phyloP scores from a whole-genome alignment of 2,888 invertebrate species.

The Nemapogon koenigi region DNA sequence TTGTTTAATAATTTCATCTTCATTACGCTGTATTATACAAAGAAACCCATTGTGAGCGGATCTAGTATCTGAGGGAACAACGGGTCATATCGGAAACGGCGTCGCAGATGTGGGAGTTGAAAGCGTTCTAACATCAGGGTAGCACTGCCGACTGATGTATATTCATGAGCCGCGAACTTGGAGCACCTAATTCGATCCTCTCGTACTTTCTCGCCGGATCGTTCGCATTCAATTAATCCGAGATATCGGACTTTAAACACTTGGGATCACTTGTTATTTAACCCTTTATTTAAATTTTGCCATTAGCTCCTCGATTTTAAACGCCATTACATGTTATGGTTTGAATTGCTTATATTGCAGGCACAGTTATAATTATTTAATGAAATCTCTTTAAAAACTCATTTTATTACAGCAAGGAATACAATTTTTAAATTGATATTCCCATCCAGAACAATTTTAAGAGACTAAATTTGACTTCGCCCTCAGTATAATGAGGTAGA shows the following conservation, averaged over 20 bases:
- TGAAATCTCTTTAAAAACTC: no score
- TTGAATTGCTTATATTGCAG: no score
- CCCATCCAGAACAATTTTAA: no score
- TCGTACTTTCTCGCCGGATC: slow-evolving; percentile 29
- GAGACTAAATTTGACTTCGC: no score
- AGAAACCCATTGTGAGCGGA: no score
- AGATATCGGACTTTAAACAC: slow-evolving; percentile 27
- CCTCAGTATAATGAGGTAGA: slow-evolving; percentile 4
- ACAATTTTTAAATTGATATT: no score
- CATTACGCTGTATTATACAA: no score
- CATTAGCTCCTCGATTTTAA: slow-evolving; percentile 4
- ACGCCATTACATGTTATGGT: no score
- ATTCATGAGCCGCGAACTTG: slow-evolving; percentile 10
- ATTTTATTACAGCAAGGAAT: no score
- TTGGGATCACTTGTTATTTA: slow-evolving; percentile 8
- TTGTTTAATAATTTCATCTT: no score
- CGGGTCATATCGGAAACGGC: slow-evolving; percentile 2
- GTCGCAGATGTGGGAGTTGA: slow-evolving; percentile 6
- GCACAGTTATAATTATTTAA: no score
- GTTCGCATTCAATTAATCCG: slow-evolving; percentile 56
- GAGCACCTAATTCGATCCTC: slow-evolving; percentile 12
- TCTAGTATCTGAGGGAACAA: no score
- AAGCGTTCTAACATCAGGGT: slow-evolving; percentile 6
- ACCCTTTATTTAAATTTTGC: slow-evolving; percentile 6
- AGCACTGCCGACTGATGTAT: slow-evolving; percentile 7